Conservation (phyloP, 1,140 invertebrate species). For the Bradysia coprophila region DNA sequence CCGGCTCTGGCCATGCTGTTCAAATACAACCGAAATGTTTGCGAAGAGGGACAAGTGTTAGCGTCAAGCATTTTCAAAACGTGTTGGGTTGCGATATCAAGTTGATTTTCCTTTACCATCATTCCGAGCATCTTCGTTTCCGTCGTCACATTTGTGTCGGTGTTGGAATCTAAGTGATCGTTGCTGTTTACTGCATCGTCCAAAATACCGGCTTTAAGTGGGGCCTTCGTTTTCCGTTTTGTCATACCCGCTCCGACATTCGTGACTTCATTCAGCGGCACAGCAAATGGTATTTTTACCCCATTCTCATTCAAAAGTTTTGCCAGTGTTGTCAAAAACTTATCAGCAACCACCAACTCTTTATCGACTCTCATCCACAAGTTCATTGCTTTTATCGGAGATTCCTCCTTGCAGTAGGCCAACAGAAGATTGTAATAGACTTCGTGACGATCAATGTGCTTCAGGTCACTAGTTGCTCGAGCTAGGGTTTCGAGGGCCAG, state of each 20-base stretch:
- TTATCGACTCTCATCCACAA: slow-evolving; percentile 68
- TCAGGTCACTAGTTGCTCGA: slow-evolving; percentile 52
- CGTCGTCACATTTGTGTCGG: slow-evolving; percentile 7
- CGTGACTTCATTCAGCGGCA: slow-evolving; percentile 30
- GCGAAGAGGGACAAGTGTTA: slow-evolving; percentile 23
- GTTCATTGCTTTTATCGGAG: slow-evolving; percentile 49
- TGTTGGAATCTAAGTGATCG: slow-evolving; percentile 4
- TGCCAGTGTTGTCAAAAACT: slow-evolving; percentile 44
- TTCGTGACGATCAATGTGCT: slow-evolving; percentile 49
- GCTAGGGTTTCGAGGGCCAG: slow-evolving; percentile 50
- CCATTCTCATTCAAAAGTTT: slow-evolving; percentile 42
- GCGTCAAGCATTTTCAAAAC: slow-evolving; percentile 27
- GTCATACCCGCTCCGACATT: slow-evolving; percentile 5
- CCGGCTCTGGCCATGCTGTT: slow-evolving; percentile 32
- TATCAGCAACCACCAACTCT: slow-evolving; percentile 41
- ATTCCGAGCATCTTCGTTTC: slow-evolving; percentile 33
- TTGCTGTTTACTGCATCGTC: no score
- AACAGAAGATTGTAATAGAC: slow-evolving; percentile 54
- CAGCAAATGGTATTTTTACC: slow-evolving; percentile 43
- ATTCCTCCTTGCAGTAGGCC: slow-evolving; percentile 43
- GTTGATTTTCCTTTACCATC: slow-evolving; percentile 27
- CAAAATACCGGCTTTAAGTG: no score
- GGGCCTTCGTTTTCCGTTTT: no score
- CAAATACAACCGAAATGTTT: slow-evolving; percentile 32
- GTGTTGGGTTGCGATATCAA: slow-evolving; percentile 32